phyloP scores from a whole-genome alignment of 2,888 invertebrate species.

The Limnephilus auricula region DNA sequence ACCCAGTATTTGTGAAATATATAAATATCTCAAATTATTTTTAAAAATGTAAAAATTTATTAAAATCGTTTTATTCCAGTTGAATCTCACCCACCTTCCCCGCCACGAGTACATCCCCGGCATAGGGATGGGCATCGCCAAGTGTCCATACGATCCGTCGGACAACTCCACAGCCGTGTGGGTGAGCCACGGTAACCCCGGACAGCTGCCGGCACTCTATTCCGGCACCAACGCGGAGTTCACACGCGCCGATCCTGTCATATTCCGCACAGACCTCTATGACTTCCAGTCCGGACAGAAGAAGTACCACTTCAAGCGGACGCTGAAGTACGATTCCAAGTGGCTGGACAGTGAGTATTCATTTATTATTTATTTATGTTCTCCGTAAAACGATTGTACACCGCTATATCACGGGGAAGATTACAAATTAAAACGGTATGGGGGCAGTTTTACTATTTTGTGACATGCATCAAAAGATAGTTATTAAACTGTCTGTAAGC shows the following conservation, averaged over 20 bases:
- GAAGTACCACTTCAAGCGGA: constrained; percentile 81
- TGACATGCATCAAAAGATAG: too few species aligned
- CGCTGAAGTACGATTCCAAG: constrained; percentile 84
- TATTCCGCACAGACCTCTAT: constrained; percentile 83
- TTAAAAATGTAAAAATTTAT: too few species aligned
- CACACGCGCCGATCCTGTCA: constrained; percentile 84
- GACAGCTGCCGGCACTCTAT: constrained; percentile 81
- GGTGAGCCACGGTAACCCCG: constrained; percentile 83
- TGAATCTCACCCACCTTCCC: constrained; percentile 78
- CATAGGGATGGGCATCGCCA: constrained; percentile 83
- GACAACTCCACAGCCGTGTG: constrained; percentile 87
- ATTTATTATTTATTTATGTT: not conserved
- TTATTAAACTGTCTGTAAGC: too few species aligned
- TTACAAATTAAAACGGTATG: too few species aligned
- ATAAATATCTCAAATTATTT: too few species aligned
- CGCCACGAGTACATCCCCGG: constrained; percentile 81
- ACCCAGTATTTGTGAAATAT: too few species aligned
- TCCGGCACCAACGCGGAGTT: constrained; percentile 86
- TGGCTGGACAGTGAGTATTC: constrained; percentile 83
- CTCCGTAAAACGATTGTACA: too few species aligned
- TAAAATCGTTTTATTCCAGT: constrained; percentile 69
- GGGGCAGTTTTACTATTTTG: too few species aligned
- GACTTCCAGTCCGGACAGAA: constrained; percentile 80
- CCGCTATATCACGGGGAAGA: too few species aligned
- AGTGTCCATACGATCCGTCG: constrained; percentile 85